Evolutionary conservation across 2,797 vertebrate genomes (phyloP), one percentile per base, ranked within the genome.

Genomic region (Lepilemur septentrionalis): DNA sequence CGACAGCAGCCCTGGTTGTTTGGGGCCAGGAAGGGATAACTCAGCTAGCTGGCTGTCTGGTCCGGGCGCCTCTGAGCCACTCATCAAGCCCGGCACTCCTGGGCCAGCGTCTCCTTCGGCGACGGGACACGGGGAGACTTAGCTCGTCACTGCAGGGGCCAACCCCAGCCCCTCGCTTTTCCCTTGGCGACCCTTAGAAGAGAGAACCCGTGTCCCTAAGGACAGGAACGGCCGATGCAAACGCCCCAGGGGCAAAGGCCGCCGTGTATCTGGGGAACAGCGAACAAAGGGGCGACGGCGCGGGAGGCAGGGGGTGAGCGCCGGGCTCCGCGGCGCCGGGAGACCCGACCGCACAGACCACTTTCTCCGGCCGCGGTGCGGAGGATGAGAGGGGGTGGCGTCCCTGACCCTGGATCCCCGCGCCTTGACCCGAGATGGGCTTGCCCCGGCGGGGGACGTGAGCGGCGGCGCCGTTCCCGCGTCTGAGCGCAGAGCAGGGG

Each of bases 351-450:
- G 13, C 25, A 57, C 22, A 8, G 63, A 35, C 59, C 48, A 35
- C 20, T 14, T 18, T 23, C 12, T 63, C 55, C 7, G 38, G 55
- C 15, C 3, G 15, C 12, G n/a, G 46, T 2, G 18, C 0, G n/a
- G 50, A 14, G 9, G 48, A 14, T 2, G 41, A 23, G 35, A 3
- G 12, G n/a, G 23, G 15, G 43, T 32, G 52, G 48, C 9, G 59
- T 50, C 18, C 18, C 9, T 18, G 23, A 46, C 35, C 50, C 89
- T 22, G 0, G 18, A 6, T 4, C 69, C 15, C 18, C 55, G 14
- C 70, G 50, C 57, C 0, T 13, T 23, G 73, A 2, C 73, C 35
- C 18, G 30, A n/a, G 1, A 3, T 1, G 50, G 48, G 57, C 18
- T 9, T 6, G 28, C 35, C 28, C 17, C 4, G 15, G 18, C 10